phyloP scores from a whole-genome alignment of 2,113 vertebrate species.

The Pelobates fuscus region DNA sequence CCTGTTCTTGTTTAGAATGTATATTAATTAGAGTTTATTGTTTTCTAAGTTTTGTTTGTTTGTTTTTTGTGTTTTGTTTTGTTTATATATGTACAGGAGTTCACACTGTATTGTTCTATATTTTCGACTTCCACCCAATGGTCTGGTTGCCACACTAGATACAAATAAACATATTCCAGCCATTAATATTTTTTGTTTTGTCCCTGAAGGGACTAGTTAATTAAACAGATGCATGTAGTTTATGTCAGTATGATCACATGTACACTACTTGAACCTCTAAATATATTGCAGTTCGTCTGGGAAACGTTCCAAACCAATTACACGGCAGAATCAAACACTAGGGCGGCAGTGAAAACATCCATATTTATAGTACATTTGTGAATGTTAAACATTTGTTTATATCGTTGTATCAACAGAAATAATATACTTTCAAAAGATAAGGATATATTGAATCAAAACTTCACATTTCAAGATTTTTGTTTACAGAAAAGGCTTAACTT shows the following conservation, averaged over 20 bases:
- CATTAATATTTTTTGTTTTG: neutral
- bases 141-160: neutral
- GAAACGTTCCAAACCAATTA: conserved; percentile 20
- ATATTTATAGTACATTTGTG: conserved; percentile 1
- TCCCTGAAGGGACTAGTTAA: neutral
- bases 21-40: too few species aligned
- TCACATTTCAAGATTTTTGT: neutral
- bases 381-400: conserved; percentile 4
- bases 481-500: neutral
- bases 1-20: too few species aligned
- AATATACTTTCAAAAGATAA: neutral
- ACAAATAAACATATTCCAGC: neutral
- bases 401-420: neutral
- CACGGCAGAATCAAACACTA: neutral
- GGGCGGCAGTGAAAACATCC: conserved; percentile 3
- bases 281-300: conserved; percentile 5
- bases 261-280: neutral
- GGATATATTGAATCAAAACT: conserved; percentile 7
- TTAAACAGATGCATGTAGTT: neutral
- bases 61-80: too few species aligned
- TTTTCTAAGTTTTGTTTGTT: too few species aligned
- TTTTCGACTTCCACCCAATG: neutral
- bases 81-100: too few species aligned
- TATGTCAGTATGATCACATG: conserved; percentile 2
- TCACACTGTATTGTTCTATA: neutral